These are phyloP conservation scores for Vombatus ursinus DNA, from an alignment of 2,113 vertebrate species.

Conservation along the genomic window DNA sequence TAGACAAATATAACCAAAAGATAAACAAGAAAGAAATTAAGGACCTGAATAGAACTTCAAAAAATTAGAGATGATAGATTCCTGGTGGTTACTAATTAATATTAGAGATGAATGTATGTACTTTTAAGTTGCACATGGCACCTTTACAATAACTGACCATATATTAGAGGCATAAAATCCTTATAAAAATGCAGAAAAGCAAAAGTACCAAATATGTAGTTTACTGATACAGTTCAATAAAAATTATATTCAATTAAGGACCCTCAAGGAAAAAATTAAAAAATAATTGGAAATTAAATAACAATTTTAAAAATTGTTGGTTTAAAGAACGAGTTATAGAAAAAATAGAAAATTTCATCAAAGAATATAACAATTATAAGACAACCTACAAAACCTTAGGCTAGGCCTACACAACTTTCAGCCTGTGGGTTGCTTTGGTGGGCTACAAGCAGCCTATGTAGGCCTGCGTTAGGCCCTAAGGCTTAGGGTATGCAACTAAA, in stretches of 20 bases:
- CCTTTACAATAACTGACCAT: neutral
- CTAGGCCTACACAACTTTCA: too few relatives aligned
- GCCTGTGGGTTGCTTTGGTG: too few relatives aligned
- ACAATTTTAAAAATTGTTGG: neutral
- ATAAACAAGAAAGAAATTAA: neutral
- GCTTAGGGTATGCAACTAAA: neutral
- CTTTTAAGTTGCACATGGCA: neutral
- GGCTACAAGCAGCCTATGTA: too few relatives aligned
- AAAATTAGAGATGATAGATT: neutral
- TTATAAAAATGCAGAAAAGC: neutral
- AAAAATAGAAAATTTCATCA: constrained; percentile 11
- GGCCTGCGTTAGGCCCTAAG: too few relatives aligned
- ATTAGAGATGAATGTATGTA: neutral
- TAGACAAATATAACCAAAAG: neutral
- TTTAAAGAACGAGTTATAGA: neutral
- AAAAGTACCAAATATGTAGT: neutral
- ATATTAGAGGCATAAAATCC: neutral
- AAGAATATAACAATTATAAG: constrained; percentile 7
- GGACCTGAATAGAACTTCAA: neutral
- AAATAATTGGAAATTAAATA: neutral
- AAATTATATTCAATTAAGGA: neutral
- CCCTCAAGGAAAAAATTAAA: neutral
- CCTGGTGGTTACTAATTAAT: neutral
- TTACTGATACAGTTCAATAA: neutral
- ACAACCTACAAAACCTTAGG: neutral